Base-by-base conservation (phyloP, 2,113 vertebrate genomes). In the Mellivora capensis region DNA sequence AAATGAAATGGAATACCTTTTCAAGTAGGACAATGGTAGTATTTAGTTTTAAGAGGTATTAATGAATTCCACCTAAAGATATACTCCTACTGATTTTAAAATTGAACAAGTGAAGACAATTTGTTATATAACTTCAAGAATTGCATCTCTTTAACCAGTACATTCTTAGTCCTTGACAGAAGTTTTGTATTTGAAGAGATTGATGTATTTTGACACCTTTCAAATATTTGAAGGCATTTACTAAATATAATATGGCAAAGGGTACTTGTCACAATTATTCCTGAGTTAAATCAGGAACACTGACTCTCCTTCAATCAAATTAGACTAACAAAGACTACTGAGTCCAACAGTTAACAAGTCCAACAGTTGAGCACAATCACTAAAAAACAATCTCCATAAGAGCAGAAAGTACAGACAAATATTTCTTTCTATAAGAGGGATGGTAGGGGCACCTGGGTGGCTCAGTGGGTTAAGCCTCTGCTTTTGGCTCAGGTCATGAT, bases 191-290 rank as follows among this genome's bases (percentile, higher is more conserved):
- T 98, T 96, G 79, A 91, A 76, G 44, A 97, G 97, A 97, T 72
- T 97, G 97, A 97, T 89, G 34, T 95, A 94, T 97, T 98, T 98
- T 98, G 97, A 98, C 96, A 96, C 34, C 17, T 23, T 90, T 98
- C 83, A 94, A 84, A 87, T 44, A 94, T 81, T 96, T 95, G 86
- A 91, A 93, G 79, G 49, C 61, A 18, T 96, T 96, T 97, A 52
- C 94, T 94, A 97, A 97, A 96, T 96, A 98, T 97, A 96, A 88
- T 57, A 15, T 96, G 71, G 71, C 82, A 96, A 88, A 95, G 59
- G 11, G 74, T 94, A 88, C 81, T 96, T 94, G 52, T 88, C 52
- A 83, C 7, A 79, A 86, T 94, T 82, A 67, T 95, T 91, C 18
- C 61, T 74, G 18, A 90, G 76, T 97, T 94, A 93, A 93, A 93